These are phyloP conservation scores for Arrhopalites spinosus DNA, from an alignment of 2,888 invertebrate species.

Conservation along the genomic window DNA sequence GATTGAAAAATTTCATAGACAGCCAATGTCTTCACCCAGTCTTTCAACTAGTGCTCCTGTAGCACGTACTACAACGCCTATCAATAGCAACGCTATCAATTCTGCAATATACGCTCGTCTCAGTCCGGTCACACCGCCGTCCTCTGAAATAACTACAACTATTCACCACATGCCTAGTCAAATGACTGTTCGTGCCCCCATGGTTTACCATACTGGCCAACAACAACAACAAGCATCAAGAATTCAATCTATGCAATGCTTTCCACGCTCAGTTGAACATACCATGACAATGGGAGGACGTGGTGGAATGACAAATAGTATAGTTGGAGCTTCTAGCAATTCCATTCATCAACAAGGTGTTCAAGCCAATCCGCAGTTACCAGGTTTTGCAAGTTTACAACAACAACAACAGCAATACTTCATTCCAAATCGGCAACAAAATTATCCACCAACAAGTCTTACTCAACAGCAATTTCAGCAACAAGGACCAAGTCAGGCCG, in stretches of 20 bases:
- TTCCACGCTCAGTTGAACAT: too few species aligned
- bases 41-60: not conserved
- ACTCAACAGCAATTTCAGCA: not conserved
- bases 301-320: too few species aligned
- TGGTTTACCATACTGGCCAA: not conserved
- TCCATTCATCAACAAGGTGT: not conserved
- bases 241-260: not conserved
- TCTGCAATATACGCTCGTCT: not conserved
- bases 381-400: not conserved
- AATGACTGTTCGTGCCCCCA: too few species aligned
- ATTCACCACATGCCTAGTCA: not conserved
- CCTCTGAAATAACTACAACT: not conserved
- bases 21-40: not conserved
- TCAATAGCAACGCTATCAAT: not conserved
- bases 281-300: too few species aligned
- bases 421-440: not conserved
- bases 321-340: too few species aligned
- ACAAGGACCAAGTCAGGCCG: not conserved
- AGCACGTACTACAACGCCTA: not conserved
- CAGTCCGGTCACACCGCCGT: not conserved
- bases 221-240: not conserved
- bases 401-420: not conserved
- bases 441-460: not conserved
- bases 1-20: not conserved
- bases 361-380: not conserved